A percentile compares a stretch with the other conserved stretches of the same genome.
These are phyloP conservation scores for Drosophila diplacantha DNA, from an alignment of 2,888 invertebrate species.

Conservation along the genomic window DNA sequence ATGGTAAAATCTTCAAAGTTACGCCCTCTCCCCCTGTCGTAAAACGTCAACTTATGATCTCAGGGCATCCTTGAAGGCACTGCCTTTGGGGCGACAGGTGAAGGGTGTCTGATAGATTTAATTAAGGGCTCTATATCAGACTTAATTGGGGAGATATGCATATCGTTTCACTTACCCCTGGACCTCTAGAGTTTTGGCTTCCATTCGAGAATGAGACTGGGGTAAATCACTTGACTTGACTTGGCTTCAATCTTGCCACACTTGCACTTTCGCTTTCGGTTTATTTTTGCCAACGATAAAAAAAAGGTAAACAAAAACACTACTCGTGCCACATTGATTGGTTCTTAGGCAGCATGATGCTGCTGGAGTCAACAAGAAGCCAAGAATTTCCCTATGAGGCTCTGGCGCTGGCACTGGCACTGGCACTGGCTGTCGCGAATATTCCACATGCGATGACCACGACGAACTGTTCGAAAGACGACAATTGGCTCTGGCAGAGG, in stretches of 20 bases:
- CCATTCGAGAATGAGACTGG: slow-evolving; percentile 1
- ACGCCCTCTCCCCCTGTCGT: background rate
- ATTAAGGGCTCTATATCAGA: background rate
- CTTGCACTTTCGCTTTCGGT: slow-evolving; percentile 1
- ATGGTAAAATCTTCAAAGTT: background rate
- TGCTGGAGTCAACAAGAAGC: background rate
- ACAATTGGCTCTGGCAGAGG: slow-evolving; percentile 3
- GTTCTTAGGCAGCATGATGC: slow-evolving; percentile 1
- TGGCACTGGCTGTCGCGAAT: slow-evolving; percentile 3
- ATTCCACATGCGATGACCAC: slow-evolving; percentile 3
- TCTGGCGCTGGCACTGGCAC: background rate
- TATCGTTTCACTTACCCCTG: slow-evolving; percentile 1
- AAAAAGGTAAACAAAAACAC: slow-evolving; percentile 8
- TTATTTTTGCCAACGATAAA: background rate
- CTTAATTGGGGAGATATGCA: background rate
- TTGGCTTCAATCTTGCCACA: slow-evolving; percentile 4
- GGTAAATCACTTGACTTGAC: slow-evolving; percentile 1
- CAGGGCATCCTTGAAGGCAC: background rate
- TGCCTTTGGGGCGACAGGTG: slow-evolving; percentile 3
- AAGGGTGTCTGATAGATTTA: background rate
- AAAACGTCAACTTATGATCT: background rate
- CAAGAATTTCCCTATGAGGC: background rate
- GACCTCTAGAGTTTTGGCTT: background rate
- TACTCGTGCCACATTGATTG: slow-evolving; percentile 12
- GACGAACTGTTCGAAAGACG: slow-evolving; percentile 10